These are phyloP conservation scores for Calliphora vomitoria DNA, from an alignment of 2,888 invertebrate genomes.

Conservation along the genomic window DNA sequence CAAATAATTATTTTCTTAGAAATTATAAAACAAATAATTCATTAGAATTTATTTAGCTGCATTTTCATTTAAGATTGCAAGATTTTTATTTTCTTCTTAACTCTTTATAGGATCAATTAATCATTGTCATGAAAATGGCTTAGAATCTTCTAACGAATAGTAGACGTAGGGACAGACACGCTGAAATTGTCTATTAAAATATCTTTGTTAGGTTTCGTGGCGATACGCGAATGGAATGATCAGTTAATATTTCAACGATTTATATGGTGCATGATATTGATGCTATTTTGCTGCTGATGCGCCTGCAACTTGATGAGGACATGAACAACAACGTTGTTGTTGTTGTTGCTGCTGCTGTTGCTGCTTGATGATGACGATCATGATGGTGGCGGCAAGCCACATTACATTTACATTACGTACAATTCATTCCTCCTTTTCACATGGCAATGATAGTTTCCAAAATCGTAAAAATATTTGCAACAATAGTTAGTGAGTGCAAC, in stretches of 20 bases:
- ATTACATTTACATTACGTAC: slow-evolving; percentile 63
- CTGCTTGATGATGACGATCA: slow-evolving; percentile 42
- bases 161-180: not conserved
- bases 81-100: slow-evolving; percentile 43
- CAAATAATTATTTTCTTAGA: slow-evolving; percentile 28
- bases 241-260: slow-evolving; percentile 67
- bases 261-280: slow-evolving; percentile 69
- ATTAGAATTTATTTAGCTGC: not conserved
- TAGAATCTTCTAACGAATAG: slow-evolving; percentile 4
- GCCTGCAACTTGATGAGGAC: slow-evolving; percentile 62
- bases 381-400: slow-evolving; percentile 73
- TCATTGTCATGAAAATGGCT: slow-evolving; percentile 66
- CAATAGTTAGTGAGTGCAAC: slow-evolving; percentile 27
- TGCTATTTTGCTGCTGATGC: slow-evolving; percentile 61
- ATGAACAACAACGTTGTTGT: slow-evolving; percentile 28
- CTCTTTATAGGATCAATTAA: slow-evolving; percentile 64
- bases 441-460: slow-evolving; percentile 10
- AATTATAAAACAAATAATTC: slow-evolving; percentile 15
- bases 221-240: slow-evolving; percentile 52
- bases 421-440: slow-evolving; percentile 53
- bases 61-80: not conserved
- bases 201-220: slow-evolving; percentile 60
- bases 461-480: slow-evolving; percentile 54
- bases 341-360: slow-evolving; percentile 22
- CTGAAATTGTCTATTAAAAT: slow-evolving; percentile 68